A percentile compares a stretch with the other conserved stretches of the same genome.
These are phyloP conservation scores for Drosophila lacertosa DNA, from an alignment of 1,140 invertebrate species.

Conservation along the genomic window DNA sequence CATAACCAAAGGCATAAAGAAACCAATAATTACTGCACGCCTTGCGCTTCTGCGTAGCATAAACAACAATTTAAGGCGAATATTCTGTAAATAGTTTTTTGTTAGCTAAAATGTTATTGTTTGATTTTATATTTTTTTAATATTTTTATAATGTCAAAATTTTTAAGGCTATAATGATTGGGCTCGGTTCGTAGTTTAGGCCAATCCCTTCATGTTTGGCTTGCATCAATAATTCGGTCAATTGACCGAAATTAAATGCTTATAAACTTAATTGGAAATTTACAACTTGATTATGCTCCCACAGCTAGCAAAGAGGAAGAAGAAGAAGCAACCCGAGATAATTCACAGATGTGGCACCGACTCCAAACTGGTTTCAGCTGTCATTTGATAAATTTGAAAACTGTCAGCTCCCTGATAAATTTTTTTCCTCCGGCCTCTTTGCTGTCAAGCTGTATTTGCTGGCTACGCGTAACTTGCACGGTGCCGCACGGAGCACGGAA, in stretches of 20 bases:
- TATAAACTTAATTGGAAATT: conserved; percentile 68
- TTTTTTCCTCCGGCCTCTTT: conserved; percentile 28
- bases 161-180: no score
- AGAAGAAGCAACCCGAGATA: conserved; percentile 20
- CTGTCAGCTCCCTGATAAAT: conserved; percentile 72
- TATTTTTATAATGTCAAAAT: no score
- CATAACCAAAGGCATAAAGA: conserved; percentile 53
- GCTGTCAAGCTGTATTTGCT: conserved; percentile 45
- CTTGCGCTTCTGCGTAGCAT: conserved; percentile 21
- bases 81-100: conserved; percentile 9
- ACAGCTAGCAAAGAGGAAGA: neutral
- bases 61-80: conserved; percentile 50
- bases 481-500: conserved; percentile 20
- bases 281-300: conserved; percentile 52
- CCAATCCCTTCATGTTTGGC: no score
- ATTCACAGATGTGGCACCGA: conserved; percentile 45
- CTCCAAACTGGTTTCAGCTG: conserved; percentile 22
- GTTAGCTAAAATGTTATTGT: neutral
- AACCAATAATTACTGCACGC: conserved; percentile 72
- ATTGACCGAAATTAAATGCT: conserved; percentile 27
- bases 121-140: no score
- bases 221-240: neutral
- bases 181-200: no score
- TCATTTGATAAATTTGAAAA: conserved; percentile 75
- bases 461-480: conserved; percentile 52